Base-by-base conservation (phyloP, 2,888 invertebrate species). In the Andrena chrysosceles region DNA sequence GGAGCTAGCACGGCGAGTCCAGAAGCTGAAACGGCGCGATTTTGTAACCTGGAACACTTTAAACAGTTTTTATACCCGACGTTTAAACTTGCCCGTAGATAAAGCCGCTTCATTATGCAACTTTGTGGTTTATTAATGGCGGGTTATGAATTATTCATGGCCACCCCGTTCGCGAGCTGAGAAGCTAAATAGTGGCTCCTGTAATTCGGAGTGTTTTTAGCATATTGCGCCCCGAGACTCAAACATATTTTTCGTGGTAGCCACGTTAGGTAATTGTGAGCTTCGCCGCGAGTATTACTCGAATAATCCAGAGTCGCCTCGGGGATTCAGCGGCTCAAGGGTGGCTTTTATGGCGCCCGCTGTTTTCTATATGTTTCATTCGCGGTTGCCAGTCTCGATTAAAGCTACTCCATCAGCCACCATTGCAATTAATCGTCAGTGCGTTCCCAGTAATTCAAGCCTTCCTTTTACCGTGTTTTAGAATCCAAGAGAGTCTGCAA, bases 401-500 rank as follows among this genome's bases (percentile, higher is more conserved):
- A 48, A 33, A 33, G 7, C 48, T 10, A n/a, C 13, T 23, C 7
- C 8, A 10, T 31, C 31, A 0, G n/a, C 54, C 35, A 26, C n/a
- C n/a, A 6, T 35, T 13, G 5, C n/a, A 16, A 23, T 52, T 56
- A 59, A 73, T 31, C 31, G 48, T 31, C 33, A 2, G 16, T 26
- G 48, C 23, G 23, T 29, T 7, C 1, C 3, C 26, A 35, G 8
- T 62, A 48, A 33, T 31, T 3, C n/a, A 26, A 56, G 10, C 1
- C 1, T 20, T 0, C 16, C 26, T 48, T 16, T 10, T 29, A 63
- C 74, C 13, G 23, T 54, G 48, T 79, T 71, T 16, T 72, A 92
- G 92, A 89, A 66, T 56, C 72, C 2, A 76, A 68, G 29, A 89
- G 87, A 23, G 78, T 89, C 16, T 92, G 92, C 84, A 87, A 86